Conservation (phyloP, 2,888 invertebrate genomes). For the Agrenia bidenticulata region DNA sequence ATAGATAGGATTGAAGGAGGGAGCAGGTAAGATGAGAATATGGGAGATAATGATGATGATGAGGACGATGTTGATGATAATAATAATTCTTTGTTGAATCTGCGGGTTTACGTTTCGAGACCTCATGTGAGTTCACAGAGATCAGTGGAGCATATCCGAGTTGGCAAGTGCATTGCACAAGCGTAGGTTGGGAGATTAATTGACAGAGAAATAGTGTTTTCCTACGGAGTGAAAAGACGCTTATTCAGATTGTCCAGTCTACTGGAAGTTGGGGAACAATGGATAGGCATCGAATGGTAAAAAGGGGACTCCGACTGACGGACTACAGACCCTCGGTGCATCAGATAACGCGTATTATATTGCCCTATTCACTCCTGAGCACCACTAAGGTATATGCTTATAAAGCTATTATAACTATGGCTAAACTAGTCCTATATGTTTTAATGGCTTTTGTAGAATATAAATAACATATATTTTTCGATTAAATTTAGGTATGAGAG, state of each 20-base stretch:
- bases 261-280: slow-evolving; percentile 45
- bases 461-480: slow-evolving; percentile 27
- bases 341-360: no score
- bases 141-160: slow-evolving; percentile 3
- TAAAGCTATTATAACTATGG: no score
- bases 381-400: no score
- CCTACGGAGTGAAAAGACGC: slow-evolving; percentile 44
- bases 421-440: background rate
- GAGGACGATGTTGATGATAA: no score
- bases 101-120: slow-evolving; percentile 7
- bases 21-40: no score
- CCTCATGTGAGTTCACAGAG: slow-evolving; percentile 18
- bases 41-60: no score
- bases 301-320: slow-evolving; percentile 29
- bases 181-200: slow-evolving; percentile 44
- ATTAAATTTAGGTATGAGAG: slow-evolving; percentile 33
- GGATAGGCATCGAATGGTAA: slow-evolving; percentile 37
- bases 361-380: no score
- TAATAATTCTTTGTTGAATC: background rate
- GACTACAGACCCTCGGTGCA: background rate
- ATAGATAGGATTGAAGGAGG: no score
- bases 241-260: slow-evolving; percentile 46
- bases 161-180: slow-evolving; percentile 17
- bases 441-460: slow-evolving; percentile 27
- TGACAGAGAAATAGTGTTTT: slow-evolving; percentile 51